A percentile compares a stretch with the other conserved stretches of the same genome.
Conservation (phyloP, 2,113 vertebrate genomes). For the Dendrocopos noguchii region DNA sequence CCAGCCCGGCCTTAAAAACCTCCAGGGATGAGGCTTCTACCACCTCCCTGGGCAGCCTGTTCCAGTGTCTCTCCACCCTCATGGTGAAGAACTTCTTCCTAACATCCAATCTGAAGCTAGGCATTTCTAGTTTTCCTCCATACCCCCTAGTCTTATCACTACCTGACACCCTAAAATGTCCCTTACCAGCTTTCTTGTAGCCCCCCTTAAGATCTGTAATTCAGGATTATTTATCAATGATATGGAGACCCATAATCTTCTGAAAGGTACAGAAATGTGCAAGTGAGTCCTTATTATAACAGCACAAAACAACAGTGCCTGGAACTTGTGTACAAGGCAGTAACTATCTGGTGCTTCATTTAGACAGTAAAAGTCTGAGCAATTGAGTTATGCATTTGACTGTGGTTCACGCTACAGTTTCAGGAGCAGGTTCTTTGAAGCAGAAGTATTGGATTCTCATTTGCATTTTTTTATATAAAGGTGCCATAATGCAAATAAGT, state of each 20-base stretch:
- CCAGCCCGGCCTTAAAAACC: too few relatives aligned
- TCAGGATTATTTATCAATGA: not conserved
- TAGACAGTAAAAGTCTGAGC: not conserved
- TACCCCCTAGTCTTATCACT: too few relatives aligned
- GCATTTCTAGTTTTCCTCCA: too few relatives aligned
- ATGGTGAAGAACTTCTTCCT: too few relatives aligned
- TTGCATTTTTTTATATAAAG: conserved; percentile 9
- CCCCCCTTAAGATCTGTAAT: too few relatives aligned
- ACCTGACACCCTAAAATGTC: too few relatives aligned
- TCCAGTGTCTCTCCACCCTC: too few relatives aligned
- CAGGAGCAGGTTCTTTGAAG: conserved; percentile 10
- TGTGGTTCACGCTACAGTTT: not conserved
- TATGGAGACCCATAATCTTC: not conserved
- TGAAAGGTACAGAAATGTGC: not conserved
- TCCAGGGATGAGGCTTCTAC: too few relatives aligned
- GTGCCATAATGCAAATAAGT: not conserved
- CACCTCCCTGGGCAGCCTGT: too few relatives aligned
- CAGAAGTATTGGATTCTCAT: not conserved
- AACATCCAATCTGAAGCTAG: too few relatives aligned
- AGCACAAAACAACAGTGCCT: not conserved
- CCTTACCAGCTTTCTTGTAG: too few relatives aligned
- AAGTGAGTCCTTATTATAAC: not conserved
- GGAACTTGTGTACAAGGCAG: not conserved
- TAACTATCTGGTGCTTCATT: not conserved
- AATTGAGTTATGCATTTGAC: not conserved